Conservation (phyloP, 2,888 invertebrate species). For the Rapana venosa region DNA sequence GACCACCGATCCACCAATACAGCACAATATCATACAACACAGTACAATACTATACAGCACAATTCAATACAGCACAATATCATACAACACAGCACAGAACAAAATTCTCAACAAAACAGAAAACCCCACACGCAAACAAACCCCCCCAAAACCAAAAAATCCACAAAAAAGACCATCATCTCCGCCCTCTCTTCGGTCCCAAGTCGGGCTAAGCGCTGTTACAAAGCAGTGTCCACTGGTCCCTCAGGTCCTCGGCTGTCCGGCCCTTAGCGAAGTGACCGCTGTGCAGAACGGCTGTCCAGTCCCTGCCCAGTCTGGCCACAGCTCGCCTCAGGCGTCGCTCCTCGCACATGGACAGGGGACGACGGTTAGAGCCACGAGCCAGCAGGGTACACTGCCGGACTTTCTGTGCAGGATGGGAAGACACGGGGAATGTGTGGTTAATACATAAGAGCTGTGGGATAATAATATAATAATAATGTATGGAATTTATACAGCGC, state of each 20-base stretch:
- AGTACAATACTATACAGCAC: too few relatives aligned
- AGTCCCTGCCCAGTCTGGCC: constrained; percentile 66
- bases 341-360: constrained; percentile 74
- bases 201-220: neutral
- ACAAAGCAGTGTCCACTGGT: constrained; percentile 65
- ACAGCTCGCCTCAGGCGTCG: constrained; percentile 68
- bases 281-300: constrained; percentile 66
- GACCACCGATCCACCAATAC: too few relatives aligned
- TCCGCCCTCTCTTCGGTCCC: constrained; percentile 27
- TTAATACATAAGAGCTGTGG: too few relatives aligned
- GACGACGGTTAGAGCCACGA: neutral
- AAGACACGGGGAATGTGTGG: too few relatives aligned
- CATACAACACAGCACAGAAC: too few relatives aligned
- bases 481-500: too few relatives aligned
- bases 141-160: too few relatives aligned
- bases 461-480: too few relatives aligned
- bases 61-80: too few relatives aligned
- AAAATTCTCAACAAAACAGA: too few relatives aligned
- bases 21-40: too few relatives aligned
- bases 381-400: neutral
- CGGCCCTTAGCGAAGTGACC: constrained; percentile 62
- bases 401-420: neutral
- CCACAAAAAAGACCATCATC: neutral
- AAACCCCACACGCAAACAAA: too few relatives aligned
- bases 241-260: constrained; percentile 66